These are phyloP conservation scores for Arctia plantaginis DNA, from an alignment of 2,888 invertebrate species.

Conservation along the genomic window DNA sequence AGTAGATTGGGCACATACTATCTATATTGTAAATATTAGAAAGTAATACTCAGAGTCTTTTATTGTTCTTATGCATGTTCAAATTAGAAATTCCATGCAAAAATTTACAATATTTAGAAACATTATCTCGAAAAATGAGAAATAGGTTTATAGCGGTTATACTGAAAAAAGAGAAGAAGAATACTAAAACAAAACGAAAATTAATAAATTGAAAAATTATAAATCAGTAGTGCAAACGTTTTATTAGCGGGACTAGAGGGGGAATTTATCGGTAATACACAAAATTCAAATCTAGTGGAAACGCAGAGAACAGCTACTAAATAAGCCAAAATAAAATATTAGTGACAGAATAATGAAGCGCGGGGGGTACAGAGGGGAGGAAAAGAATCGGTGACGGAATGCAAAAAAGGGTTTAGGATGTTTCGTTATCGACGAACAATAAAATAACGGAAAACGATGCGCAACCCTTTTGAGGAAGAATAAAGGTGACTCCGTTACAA, in stretches of 20 bases:
- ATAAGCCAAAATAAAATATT: constrained; percentile 84
- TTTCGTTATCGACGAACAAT: constrained; percentile 61
- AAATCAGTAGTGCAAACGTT: constrained; percentile 74
- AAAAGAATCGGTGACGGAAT: constrained; percentile 68
- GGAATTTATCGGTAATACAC: constrained; percentile 40
- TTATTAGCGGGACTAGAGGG: constrained; percentile 57
- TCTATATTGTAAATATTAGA: constrained; percentile 69
- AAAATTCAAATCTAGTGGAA: constrained; percentile 61
- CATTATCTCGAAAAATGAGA: constrained; percentile 56
- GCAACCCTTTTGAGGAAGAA: too few relatives aligned
- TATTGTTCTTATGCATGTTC: constrained; percentile 50
- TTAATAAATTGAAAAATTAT: constrained; percentile 54
- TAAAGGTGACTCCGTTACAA: too few relatives aligned
- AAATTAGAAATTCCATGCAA: constrained; percentile 58
- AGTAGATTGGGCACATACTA: constrained; percentile 84
- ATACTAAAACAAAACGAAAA: constrained; percentile 45
- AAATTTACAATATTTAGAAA: constrained; percentile 47
- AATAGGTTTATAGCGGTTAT: constrained; percentile 58
- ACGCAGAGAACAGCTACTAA: constrained; percentile 79
- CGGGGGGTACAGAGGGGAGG: constrained; percentile 67
- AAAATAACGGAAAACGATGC: constrained; percentile 52
- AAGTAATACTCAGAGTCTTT: constrained; percentile 72
- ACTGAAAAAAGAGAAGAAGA: too few relatives aligned
- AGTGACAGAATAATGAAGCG: constrained; percentile 65
- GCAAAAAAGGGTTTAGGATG: constrained; percentile 66